Evolutionary conservation across 2,113 vertebrate species (phyloP), one percentile per base, ranked within the genome.

Genomic region (Callospermophilus lateralis): DNA sequence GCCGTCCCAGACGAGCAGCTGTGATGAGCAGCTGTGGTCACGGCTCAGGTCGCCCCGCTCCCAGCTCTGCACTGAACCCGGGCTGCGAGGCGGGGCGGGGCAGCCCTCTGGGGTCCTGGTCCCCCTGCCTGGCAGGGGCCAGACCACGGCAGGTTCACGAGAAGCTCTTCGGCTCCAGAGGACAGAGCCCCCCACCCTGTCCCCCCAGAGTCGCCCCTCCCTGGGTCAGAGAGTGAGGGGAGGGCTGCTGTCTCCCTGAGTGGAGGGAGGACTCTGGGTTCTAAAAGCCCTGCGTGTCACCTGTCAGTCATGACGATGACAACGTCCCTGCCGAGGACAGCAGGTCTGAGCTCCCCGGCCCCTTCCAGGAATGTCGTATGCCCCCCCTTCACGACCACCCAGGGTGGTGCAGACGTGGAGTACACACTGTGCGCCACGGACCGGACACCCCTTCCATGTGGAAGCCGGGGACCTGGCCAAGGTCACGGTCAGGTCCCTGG

Each of bases 291-390:
- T 4, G 28, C 11, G 42, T 84, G 74, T 37, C 58, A 48, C 39
- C 53, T 24, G 3, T 80, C 17, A 8, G 6, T 16, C 22, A 48
- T 1, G 42, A 74, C 12, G 30, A 4, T 1, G 45, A 8, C 0
- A 0, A 51, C 0, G 32, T 12, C 1, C 24, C 5, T 22, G 1
- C 7, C 0, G 15, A 12, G 9, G 24, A 39, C 3, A 20, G 63
- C 72, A 32, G 80, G 53, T 84, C 15, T 34, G 15, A 26, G 72
- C 51, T 39, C 73, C 78, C 42, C 16, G 70, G 68, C 1, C 51
- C 68, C n/a, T 63, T 68, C 51, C 11, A 13, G 39, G 45, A 51
- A 48, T 68, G 32, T 4, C 12, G 45, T 22, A 68, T 42, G 22
- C 24, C 37, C 55, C 34, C 32, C 48, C 39, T 32, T 73, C 39